Conservation (phyloP, 2,797 vertebrate genomes). For the Xyrichtys novacula region DNA sequence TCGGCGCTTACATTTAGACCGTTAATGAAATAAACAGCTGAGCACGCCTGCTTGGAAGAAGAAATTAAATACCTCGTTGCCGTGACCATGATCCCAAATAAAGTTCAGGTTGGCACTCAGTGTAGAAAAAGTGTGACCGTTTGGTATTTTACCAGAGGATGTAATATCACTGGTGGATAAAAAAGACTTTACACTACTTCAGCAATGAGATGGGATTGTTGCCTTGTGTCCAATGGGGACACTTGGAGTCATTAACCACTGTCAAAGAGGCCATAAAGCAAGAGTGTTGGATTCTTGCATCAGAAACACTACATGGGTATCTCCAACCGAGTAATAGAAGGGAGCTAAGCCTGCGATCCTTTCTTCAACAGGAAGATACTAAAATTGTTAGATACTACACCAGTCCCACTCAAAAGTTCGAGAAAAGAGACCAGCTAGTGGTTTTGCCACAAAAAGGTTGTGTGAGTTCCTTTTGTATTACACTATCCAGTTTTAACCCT, state of each 20-base stretch:
- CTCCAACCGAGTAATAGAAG: not conserved
- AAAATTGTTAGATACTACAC: not conserved
- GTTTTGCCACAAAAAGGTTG: conserved; percentile 2
- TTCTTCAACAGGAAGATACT: not conserved
- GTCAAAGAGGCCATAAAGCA: conserved; percentile 9
- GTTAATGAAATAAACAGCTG: conserved; percentile 49
- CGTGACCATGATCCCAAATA: conserved; percentile 5
- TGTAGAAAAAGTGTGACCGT: not conserved
- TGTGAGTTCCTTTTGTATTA: conserved; percentile 12
- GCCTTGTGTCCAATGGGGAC: conserved; percentile 7
- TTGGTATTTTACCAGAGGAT: conserved; percentile 26
- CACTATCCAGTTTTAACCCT: too few relatives aligned
- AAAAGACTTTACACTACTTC: conserved; percentile 11
- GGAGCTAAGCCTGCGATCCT: not conserved
- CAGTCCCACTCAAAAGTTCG: not conserved
- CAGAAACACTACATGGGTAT: conserved; percentile 22
- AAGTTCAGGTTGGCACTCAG: conserved; percentile 1
- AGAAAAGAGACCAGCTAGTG: not conserved
- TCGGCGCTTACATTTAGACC: conserved; percentile 44
- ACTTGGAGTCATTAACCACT: conserved; percentile 49
- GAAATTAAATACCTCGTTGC: conserved; percentile 40
- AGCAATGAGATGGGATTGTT: conserved; percentile 32
- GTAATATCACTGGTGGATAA: conserved; percentile 15
- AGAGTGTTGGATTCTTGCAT: conserved; percentile 36
- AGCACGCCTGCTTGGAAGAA: conserved; percentile 4